Conservation (phyloP, 1,140 invertebrate species). For the Drosophila lacteicornis region DNA sequence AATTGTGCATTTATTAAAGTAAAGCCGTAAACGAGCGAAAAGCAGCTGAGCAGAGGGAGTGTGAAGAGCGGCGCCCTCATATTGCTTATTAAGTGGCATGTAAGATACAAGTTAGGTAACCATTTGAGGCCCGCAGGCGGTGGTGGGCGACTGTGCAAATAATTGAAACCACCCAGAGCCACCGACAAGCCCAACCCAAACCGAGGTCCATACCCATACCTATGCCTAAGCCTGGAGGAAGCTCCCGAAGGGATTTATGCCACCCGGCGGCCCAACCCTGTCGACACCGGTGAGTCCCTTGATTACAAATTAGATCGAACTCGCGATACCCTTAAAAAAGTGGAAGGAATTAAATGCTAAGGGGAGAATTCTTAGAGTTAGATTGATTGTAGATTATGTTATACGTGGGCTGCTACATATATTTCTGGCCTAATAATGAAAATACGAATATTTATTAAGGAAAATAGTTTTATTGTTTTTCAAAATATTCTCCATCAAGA, state of each 20-base stretch:
- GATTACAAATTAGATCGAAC: neutral
- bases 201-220: neutral
- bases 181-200: neutral
- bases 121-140: constrained; percentile 34
- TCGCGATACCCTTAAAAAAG: neutral
- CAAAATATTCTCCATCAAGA: too few species aligned
- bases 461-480: too few species aligned
- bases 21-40: constrained; percentile 51
- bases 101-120: constrained; percentile 58
- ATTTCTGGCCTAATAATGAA: too few species aligned
- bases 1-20: constrained; percentile 75
- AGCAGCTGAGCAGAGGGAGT: constrained; percentile 18
- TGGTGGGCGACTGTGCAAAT: constrained; percentile 55
- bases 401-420: too few species aligned
- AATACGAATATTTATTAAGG: too few species aligned
- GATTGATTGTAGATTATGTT: neutral
- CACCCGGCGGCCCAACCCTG: constrained; percentile 19
- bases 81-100: constrained; percentile 79
- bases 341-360: too few species aligned
- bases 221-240: constrained; percentile 3
- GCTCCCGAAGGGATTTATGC: constrained; percentile 48
- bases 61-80: constrained; percentile 31
- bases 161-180: constrained; percentile 56
- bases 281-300: constrained; percentile 28
- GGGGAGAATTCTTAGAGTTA: too few species aligned